Base-by-base conservation (phyloP, 2,888 invertebrate genomes). In the Lypha dubia region DNA sequence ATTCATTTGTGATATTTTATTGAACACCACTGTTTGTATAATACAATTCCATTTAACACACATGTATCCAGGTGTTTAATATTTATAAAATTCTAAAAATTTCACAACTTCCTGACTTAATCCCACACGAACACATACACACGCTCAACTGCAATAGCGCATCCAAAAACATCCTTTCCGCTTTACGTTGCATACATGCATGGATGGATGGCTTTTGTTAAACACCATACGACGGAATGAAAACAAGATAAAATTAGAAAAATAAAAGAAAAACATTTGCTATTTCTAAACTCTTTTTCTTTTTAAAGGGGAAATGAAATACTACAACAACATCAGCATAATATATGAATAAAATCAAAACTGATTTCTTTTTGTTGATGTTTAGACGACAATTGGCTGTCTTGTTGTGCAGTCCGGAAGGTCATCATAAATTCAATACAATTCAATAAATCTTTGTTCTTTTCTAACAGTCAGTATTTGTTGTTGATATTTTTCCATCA, bases 381-480 rank as follows among this genome's bases (percentile, higher is more conserved):
- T n/a, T n/a, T n/a, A n/a, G n/a, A n/a, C n/a, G 53, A 67, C 46
- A 17, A 13, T 73, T 63, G 79, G 63, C 9, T 44, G 56, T 58
- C 67, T 58, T 75, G 63, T 56, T 70, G 70, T 68, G 68, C 58
- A 74, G 79, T 79, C 76, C 80, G 80, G 79, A 80, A 80, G 84
- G 80, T 84, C 80, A 77, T 76, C 76, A 80, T 84, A 84, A 84
- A 84, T 84, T 80, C 68, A 51, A 60, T n/a, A 65, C 79, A 79
- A 71, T 71, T 76, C 71, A 75, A 68, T 56, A 70, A 79, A 67
- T 84, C 71, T 70, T 53, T 67, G 17, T 73, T 38, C n/a, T n/a
- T n/a, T n/a, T n/a, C 9, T n/a, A 80, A 71, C 51, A 75, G 49
- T 74, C 63, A 28, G n/a, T 75, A n/a, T n/a, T n/a, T n/a, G 38